Base-by-base conservation (phyloP, 2,797 vertebrate genomes). In the Arctocebus calabarensis region DNA sequence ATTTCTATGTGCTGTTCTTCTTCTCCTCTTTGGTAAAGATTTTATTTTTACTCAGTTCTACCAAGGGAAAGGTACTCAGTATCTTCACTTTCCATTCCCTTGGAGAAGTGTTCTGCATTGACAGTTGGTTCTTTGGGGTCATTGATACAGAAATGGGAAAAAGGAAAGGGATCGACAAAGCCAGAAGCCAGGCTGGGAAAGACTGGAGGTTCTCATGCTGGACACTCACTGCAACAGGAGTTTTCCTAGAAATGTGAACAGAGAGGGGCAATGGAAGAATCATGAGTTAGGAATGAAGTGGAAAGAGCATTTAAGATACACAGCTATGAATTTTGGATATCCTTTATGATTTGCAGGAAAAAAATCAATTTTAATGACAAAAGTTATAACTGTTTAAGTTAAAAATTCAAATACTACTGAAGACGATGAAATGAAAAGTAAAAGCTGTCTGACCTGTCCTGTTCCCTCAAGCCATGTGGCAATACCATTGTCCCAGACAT, bases 401-500 rank as follows among this genome's bases (percentile, higher is more conserved):
- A 57, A 85, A 88, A 92, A 79, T 57, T 43, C 12, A 84, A 75
- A 68, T 4, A 84, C 20, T 84, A 37, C 9, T 23, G 73, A 91
- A 84, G 71, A 71, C 70, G 43, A 45, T 83, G 52, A 5, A 20
- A 40, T 66, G 14, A 90, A 43, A 88, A 66, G 7, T 77, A 70
- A 83, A 90, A 83, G 13, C 23, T 88, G 8, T 3, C 10, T 85
- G 5, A 40, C 3, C 48, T 25, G 52, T 1, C 34, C 25, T 1
- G 25, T 94, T 83, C 59, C 10, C 32, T 92, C 19, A 94, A 27
- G 2, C 17, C 20, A 71, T 22, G 1, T 77, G 48, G 16, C 32
- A 85, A 19, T 37, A 7, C 2, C 23, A 3, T 45, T 92, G 14
- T 93, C 95, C 25, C 13, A 94, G 83, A 89, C 96, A 37, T 66